These are phyloP conservation scores for Cordylochernes scorpioides DNA, from an alignment of 2,888 invertebrate genomes.

Conservation along the genomic window DNA sequence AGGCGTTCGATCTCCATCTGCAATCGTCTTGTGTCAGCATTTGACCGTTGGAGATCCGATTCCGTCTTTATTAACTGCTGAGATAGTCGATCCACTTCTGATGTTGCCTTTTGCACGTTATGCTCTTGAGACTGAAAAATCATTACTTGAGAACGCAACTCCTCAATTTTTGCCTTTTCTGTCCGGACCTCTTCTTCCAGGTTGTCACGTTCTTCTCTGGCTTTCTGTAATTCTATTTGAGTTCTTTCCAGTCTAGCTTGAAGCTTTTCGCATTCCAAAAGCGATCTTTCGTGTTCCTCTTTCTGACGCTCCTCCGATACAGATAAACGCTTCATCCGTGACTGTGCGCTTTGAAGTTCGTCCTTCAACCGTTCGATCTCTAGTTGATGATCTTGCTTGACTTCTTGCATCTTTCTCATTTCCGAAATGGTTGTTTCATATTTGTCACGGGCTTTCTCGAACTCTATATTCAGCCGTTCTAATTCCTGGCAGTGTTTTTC, in stretches of 20 bases:
- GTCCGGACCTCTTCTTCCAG: conserved; percentile 31
- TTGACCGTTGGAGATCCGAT: conserved; percentile 15
- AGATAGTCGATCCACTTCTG: conserved; percentile 14
- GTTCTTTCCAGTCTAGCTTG: conserved; percentile 16
- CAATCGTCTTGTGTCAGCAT: conserved; percentile 15
- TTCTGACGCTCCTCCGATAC: conserved; percentile 13
- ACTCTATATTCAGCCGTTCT: conserved; percentile 14
- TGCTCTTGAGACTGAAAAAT: conserved; percentile 8
- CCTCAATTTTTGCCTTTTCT: conserved; percentile 49
- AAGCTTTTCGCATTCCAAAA: conserved; percentile 39
- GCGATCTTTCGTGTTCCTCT: conserved; percentile 27
- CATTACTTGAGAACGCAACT: conserved; percentile 24
- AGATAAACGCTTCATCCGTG: conserved; percentile 20
- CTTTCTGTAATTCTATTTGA: conserved; percentile 13
- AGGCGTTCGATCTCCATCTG: conserved; percentile 16
- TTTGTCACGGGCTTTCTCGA: conserved; percentile 14
- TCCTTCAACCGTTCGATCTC: conserved; percentile 26
- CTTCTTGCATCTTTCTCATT: conserved; percentile 12
- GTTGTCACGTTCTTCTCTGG: conserved; percentile 19
- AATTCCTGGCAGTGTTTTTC: conserved; percentile 10
- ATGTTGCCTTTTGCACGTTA: conserved; percentile 6
- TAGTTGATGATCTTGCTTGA: conserved; percentile 13
- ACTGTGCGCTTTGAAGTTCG: conserved; percentile 11
- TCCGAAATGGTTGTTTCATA: conserved; percentile 12
- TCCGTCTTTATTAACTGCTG: conserved; percentile 16